Evolutionary conservation across 1,140 invertebrate species (phyloP).

Genomic region (Mactra quadrangularis): DNA sequence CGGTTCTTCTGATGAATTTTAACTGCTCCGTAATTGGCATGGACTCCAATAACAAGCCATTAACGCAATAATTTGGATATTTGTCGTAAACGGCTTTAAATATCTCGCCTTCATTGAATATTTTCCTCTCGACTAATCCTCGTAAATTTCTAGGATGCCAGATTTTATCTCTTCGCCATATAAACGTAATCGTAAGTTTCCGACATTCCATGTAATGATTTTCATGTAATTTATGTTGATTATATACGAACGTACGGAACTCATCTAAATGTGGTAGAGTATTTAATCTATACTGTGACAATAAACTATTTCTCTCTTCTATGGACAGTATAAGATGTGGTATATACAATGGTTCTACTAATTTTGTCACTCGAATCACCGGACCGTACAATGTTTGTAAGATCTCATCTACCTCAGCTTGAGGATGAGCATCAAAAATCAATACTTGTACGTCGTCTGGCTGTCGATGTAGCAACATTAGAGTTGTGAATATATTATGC

Average conservation of each 20-base stretch:
- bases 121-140: constrained; percentile 75
- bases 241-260: constrained; percentile 76
- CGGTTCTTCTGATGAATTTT: constrained; percentile 87
- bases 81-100: constrained; percentile 46
- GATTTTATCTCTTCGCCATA: constrained; percentile 79
- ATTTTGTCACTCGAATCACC: constrained; percentile 52
- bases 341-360: constrained; percentile 56
- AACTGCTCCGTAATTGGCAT: constrained; percentile 73
- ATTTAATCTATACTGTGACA: constrained; percentile 59
- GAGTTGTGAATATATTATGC: constrained; percentile 78
- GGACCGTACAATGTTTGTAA: constrained; percentile 72
- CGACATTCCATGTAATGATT: constrained; percentile 65
- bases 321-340: constrained; percentile 69
- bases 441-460: constrained; percentile 71
- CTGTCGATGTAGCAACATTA: constrained; percentile 70
- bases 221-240: constrained; percentile 50
- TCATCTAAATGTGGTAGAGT: constrained; percentile 73
- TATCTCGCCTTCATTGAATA: constrained; percentile 76
- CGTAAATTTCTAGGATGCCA: constrained; percentile 79
- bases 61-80: constrained; percentile 54
- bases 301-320: constrained; percentile 73
- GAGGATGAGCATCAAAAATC: constrained; percentile 76
- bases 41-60: constrained; percentile 70
- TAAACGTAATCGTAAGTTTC: constrained; percentile 72
- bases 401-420: constrained; percentile 70